Base-by-base conservation (phyloP, 1,140 invertebrate genomes). In the Papilio polytes region DNA sequence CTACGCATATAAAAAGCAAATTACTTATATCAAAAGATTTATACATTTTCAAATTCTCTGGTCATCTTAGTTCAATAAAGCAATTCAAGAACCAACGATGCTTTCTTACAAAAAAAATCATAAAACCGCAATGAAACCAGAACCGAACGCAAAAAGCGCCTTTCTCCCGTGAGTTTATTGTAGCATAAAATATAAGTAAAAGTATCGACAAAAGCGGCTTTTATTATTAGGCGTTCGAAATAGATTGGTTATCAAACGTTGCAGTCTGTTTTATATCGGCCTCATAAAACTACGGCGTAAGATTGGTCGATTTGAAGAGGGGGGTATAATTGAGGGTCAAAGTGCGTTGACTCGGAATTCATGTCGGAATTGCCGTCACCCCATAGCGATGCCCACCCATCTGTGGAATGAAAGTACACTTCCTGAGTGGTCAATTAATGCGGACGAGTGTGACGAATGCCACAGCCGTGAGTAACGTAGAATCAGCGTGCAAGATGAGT, bases 371-470 rank as follows among this genome's bases (percentile, higher is more conserved):
- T 82, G 82, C 77, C 82, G 78, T 84, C 89, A 88, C 90, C 87
- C 91, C 78, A 86, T 84, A 84, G 81, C 82, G 83, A 79, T 85
- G 83, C 80, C 81, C 85, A 90, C 85, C 85, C 89, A 92, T 88
- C 89, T 88, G 86, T 86, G 88, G 87, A 88, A 89, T 89, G 89
- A 88, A 84, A 81, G 85, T 86, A 87, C 86, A 89, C 89, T 92
- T 94, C 92, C 92, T 92, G 91, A 87, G 86, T 87, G 81, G 85
- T 92, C 91, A 91, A 94, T 91, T 90, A 92, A 88, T 88, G 84
- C 82, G 83, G 83, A 88, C 86, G 79, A 76, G 86, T 85, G 84
- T 81, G 81, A 82, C 85, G 82, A 77, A 82, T 80, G 78, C 78
- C 81, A 76, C 46, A 76, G 44, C n/a, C 46, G 59, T 78, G 77